Conservation (phyloP, 2,888 invertebrate species). For the Megastigmus dorsalis region DNA sequence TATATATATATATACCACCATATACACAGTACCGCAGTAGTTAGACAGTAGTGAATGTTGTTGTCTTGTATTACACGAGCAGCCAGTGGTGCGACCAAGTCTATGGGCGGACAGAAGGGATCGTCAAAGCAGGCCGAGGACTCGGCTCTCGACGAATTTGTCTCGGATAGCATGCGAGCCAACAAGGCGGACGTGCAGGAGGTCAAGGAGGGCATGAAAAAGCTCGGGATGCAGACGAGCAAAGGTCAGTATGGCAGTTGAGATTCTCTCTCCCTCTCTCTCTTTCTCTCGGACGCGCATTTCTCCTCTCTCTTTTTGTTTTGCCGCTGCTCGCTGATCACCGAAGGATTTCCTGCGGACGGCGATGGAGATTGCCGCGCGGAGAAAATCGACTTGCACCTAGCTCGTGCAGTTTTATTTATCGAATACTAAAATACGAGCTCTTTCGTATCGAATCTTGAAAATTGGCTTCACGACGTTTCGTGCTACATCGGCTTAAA, state of each 20-base stretch:
- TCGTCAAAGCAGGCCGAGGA: constrained; percentile 36
- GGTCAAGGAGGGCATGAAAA: constrained; percentile 85
- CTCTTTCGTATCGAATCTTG: no score
- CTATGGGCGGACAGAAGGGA: constrained; percentile 18
- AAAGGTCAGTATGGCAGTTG: constrained; percentile 75
- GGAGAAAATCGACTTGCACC: no score
- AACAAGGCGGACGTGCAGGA: constrained; percentile 82
- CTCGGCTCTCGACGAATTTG: constrained; percentile 81
- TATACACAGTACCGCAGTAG: constrained; percentile 2
- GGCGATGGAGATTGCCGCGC: no score
- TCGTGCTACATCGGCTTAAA: no score
- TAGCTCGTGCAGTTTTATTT: no score
- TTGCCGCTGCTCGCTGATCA: no score
- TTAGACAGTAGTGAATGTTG: constrained; percentile 37
- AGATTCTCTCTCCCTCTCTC: neutral
- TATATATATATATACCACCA: neutral
- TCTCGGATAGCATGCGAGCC: constrained; percentile 84
- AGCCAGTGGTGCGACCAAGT: constrained; percentile 1
- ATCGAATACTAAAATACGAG: no score
- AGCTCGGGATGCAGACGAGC: constrained; percentile 80
- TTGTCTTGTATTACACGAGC: constrained; percentile 37
- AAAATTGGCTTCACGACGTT: no score
- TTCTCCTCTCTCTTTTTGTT: no score
- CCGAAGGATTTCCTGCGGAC: no score
- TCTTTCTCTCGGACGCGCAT: no score